Evolutionary conservation across 2,888 invertebrate genomes (phyloP), one percentile per base, ranked within the genome.

Genomic region (Ligdia adustata): DNA sequence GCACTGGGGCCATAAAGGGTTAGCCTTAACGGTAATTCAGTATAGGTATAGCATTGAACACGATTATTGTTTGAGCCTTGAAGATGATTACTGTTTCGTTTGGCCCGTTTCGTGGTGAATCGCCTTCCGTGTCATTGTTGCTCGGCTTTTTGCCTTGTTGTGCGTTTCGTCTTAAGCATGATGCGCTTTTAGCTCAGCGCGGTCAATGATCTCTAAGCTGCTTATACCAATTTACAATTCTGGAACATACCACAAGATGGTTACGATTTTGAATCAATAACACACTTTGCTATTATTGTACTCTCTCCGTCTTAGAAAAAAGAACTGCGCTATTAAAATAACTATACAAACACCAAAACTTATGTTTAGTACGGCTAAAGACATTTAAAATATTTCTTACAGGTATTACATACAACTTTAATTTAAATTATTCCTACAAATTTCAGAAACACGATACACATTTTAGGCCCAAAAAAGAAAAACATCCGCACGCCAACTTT

Each of bases 1-100:
- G 43, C 20, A 20, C 60, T 64, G 59, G 55, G 72, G 69, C 72
- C 71, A 27, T 60, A 60, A 68, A 73, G 72, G 74, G 69, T 67
- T 63, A 54, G 42, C 64, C 66, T 69, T 70, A 68, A 55, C 61
- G 64, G 61, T 61, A 54, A 48, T 55, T 56, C 57, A 55, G 47
- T 47, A 41, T 53, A 52, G 57, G 47, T 47, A 41, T 53, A 52
- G 57, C 44, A 56, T 57, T 64, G 61, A 58, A 60, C 66, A 60
- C 55, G 57, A 35, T 44, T 31, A 42, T 53, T 53, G 39, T 53
- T 45, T 42, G 31, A 53, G 37, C 51, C 51, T 57, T 57, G 52
- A 47, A 40, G 32, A 39, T 18, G 34, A 39, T 42, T 39, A 32
- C 33, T 29, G 38, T 38, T 28, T 33, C 32, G 20, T 27, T 28